phyloP scores from a whole-genome alignment of 2,888 invertebrate species.

The Thereva unica region DNA sequence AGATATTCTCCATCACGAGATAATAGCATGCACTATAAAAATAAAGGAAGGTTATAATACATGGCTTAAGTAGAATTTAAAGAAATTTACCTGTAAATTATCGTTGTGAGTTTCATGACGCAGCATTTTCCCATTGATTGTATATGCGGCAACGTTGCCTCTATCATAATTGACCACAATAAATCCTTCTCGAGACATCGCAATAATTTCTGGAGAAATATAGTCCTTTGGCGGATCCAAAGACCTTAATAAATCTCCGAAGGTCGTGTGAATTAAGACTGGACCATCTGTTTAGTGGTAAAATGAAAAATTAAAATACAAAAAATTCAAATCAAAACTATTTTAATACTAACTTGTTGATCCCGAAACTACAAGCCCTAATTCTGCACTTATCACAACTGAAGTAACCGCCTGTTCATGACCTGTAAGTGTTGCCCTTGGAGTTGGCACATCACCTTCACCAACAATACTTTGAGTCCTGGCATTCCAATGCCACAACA shows the following conservation, averaged over 20 bases:
- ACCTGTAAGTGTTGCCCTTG: constrained; percentile 94
- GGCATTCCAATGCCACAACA: constrained; percentile 99
- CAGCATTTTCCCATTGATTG: constrained; percentile 89
- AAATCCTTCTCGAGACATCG: constrained; percentile 94
- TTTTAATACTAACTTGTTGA: constrained; percentile 66
- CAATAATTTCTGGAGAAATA: constrained; percentile 80
- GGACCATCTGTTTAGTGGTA: constrained; percentile 75
- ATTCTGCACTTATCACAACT: constrained; percentile 95
- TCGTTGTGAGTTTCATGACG: constrained; percentile 92
- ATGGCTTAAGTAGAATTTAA: constrained; percentile 8
- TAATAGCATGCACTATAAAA: constrained; percentile 79
- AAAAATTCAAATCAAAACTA: constrained; percentile 10
- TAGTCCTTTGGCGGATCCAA: constrained; percentile 79
- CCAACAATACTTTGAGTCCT: constrained; percentile 96
- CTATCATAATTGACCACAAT: constrained; percentile 92
- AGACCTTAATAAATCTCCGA: constrained; percentile 93
- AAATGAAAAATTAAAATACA: constrained; percentile 12
- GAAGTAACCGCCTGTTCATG: constrained; percentile 96
- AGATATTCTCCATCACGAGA: constrained; percentile 99
- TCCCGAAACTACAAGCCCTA: constrained; percentile 95
- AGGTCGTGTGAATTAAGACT: constrained; percentile 95
- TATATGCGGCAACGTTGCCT: constrained; percentile 91
- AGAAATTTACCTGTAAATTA: constrained; percentile 78
- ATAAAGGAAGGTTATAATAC: constrained; percentile 29
- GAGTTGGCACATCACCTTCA: constrained; percentile 93